Conservation (phyloP, 2,888 invertebrate genomes). For the Melinopterus prodromus region DNA sequence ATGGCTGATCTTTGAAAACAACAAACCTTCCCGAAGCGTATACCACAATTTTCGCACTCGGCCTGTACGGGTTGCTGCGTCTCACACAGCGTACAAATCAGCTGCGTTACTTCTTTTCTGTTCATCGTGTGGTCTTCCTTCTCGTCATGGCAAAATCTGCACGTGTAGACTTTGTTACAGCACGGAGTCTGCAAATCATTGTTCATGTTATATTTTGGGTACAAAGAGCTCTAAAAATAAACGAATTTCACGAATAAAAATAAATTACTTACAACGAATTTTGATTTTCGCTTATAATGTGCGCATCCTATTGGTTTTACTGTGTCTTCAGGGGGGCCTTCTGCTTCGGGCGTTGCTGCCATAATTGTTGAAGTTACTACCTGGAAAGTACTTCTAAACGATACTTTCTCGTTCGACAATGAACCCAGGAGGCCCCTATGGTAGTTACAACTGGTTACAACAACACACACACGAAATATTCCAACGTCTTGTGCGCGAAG, state of each 20-base stretch:
- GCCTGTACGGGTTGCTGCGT: slow-evolving; percentile 83
- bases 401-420: background rate
- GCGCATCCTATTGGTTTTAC: slow-evolving; percentile 74
- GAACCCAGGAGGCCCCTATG: background rate
- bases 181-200: slow-evolving; percentile 78
- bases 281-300: slow-evolving; percentile 85
- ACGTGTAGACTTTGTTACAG: slow-evolving; percentile 87
- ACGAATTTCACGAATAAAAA: background rate
- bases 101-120: slow-evolving; percentile 81
- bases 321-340: slow-evolving; percentile 58
- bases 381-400: background rate
- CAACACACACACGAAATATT: slow-evolving; percentile 13
- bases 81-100: slow-evolving; percentile 84
- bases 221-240: slow-evolving; percentile 37
- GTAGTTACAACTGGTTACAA: slow-evolving; percentile 13
- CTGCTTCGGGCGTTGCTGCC: slow-evolving; percentile 54
- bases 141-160: slow-evolving; percentile 91
- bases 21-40: slow-evolving; percentile 79
- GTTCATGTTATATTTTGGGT: slow-evolving; percentile 18
- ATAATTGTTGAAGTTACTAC: slow-evolving; percentile 31
- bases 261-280: slow-evolving; percentile 78
- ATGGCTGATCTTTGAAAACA: slow-evolving; percentile 8
- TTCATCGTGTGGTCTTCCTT: slow-evolving; percentile 85
- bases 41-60: slow-evolving; percentile 79
- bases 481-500: slow-evolving; percentile 14